phyloP scores from a whole-genome alignment of 2,797 vertebrate species.

The Enteromius treurensis region DNA sequence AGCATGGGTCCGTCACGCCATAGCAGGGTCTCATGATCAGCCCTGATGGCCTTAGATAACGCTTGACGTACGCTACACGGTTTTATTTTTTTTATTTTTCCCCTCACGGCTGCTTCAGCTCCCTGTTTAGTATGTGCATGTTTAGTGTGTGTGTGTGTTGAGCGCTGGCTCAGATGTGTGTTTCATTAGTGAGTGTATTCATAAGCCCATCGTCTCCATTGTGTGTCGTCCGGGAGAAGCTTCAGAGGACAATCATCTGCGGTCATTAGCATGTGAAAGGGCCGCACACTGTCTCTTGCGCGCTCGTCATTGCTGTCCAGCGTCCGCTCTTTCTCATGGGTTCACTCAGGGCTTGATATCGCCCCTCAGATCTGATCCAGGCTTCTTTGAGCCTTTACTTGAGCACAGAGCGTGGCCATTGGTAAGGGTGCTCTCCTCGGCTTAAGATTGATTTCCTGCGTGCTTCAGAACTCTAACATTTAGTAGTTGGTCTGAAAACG shows the following conservation, averaged over 20 bases:
- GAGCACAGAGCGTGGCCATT: background rate
- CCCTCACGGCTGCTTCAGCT: background rate
- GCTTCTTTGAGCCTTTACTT: background rate
- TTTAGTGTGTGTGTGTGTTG: background rate
- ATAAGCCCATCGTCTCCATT: constrained; percentile 59
- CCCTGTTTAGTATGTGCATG: constrained; percentile 2
- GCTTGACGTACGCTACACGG: background rate
- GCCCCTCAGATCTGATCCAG: background rate
- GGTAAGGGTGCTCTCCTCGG: background rate
- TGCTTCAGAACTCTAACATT: background rate
- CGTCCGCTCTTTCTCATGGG: background rate
- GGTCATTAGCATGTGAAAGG: constrained; percentile 76
- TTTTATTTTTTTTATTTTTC: background rate
- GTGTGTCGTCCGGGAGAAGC: constrained; percentile 73
- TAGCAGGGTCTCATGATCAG: constrained; percentile 62
- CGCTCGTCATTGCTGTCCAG: background rate
- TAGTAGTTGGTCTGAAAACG: background rate
- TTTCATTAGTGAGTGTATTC: constrained; percentile 60
- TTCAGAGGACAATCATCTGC: constrained; percentile 64
- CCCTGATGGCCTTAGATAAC: constrained; percentile 27
- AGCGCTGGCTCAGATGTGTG: background rate
- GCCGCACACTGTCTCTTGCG: background rate
- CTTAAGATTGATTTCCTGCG: background rate
- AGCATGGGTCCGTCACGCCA: background rate
- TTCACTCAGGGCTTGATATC: background rate